Evolutionary conservation across 2,888 invertebrate species (phyloP), one percentile per base, ranked within the genome.

Genomic region (Rhamnusium bicolor): DNA sequence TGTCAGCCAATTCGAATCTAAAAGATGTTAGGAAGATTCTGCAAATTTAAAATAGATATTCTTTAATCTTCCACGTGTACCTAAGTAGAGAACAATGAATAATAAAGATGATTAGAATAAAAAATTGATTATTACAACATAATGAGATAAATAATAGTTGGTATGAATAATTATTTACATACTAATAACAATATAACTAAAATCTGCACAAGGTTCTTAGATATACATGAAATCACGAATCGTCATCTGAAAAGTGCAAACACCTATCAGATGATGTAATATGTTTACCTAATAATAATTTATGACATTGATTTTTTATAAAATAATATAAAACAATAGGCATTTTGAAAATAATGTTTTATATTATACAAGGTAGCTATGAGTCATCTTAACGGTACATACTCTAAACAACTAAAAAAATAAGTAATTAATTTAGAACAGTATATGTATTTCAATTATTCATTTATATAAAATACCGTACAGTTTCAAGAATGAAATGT

Each of bases 141-240:
- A 21, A 65, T 53, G 65, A 53, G 53, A 54, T 65, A 65, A 49
- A 32, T 65, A 65, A 65, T 53, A 32, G 53, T 40, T 32, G 19
- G 21, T 65, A 65, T 18, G 18, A 14, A 24, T 65, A 65, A 53
- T 65, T 65, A 65, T 65, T 65, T 49, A 65, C 51, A 21, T 16
- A 51, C 12, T 49, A 63, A 63, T 49, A 63, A 63, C 49, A 47
- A 63, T 63, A 63, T 18, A 63, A 65, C 65, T 63, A 65, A 65
- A 65, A 65, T 65, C 53, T 18, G 53, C 65, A 65, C 65, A 65
- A 65, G 65, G 65, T 32, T 53, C 65, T 53, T 53, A 53, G 65
- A 32, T 29, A 16, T 51, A 53, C 51, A 65, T 65, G 65, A 65
- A 65, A 53, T 65, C 65, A 65, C 21, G 51, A 51, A 65, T 40